phyloP scores from a whole-genome alignment of 2,797 vertebrate genomes.

The Zalophus californianus region DNA sequence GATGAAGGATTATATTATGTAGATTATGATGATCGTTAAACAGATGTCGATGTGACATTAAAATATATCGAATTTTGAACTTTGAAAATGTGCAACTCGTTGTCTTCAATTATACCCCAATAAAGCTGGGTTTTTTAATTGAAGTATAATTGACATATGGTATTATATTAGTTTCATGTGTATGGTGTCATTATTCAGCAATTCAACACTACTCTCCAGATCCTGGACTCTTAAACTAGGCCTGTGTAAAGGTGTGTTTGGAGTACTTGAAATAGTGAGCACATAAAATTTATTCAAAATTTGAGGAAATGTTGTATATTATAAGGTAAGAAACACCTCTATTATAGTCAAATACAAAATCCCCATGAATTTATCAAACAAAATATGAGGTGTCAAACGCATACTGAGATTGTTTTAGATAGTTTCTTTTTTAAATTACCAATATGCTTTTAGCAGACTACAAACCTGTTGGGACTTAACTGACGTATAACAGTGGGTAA shows the following conservation, averaged over 20 bases:
- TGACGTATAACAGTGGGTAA: neutral
- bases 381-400: slow-evolving; percentile 1
- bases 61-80: neutral
- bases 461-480: neutral
- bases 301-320: neutral
- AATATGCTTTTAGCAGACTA: neutral
- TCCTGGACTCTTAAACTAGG: neutral
- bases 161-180: neutral
- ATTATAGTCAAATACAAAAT: neutral
- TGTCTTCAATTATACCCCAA: neutral
- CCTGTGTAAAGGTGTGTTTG: neutral
- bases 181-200: neutral
- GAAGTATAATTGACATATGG: neutral
- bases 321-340: neutral
- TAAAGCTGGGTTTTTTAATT: neutral
- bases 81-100: neutral
- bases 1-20: neutral
- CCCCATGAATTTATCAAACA: neutral
- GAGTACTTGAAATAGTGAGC: neutral
- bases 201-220: neutral
- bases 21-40: neutral
- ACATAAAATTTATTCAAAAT: neutral
- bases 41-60: neutral
- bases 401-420: neutral
- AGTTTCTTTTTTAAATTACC: neutral